phyloP scores from a whole-genome alignment of 2,888 invertebrate genomes.

The Drosophila siamana region DNA sequence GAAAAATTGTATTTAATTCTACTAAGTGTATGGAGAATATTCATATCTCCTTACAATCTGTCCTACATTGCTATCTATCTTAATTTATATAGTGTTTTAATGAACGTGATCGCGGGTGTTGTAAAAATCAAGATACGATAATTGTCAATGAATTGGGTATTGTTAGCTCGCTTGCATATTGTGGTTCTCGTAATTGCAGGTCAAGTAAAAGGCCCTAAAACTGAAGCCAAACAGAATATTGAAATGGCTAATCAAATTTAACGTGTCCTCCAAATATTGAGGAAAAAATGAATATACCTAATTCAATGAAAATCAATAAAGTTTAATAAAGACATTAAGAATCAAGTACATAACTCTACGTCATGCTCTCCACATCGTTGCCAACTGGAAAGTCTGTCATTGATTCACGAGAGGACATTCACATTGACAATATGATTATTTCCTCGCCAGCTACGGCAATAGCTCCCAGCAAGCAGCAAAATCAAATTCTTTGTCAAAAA shows the following conservation, averaged over 20 bases:
- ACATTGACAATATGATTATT: slow-evolving; percentile 13
- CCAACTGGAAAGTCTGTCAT: slow-evolving; percentile 1
- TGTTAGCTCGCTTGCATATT: background rate
- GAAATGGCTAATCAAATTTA: background rate
- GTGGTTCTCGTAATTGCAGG: background rate
- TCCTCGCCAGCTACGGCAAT: slow-evolving; percentile 6
- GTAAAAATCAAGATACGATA: background rate
- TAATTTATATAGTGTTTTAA: background rate
- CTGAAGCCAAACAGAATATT: background rate
- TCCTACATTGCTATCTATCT: background rate
- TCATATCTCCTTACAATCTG: background rate
- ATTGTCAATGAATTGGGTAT: background rate
- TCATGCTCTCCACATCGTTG: background rate
- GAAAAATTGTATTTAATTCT: background rate
- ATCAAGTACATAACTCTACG: background rate
- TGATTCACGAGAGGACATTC: slow-evolving; percentile 3
- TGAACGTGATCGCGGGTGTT: no score
- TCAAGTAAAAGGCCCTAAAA: slow-evolving; percentile 1
- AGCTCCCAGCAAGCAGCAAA: slow-evolving; percentile 13
- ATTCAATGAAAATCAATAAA: slow-evolving; percentile 2
- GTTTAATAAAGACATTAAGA: background rate
- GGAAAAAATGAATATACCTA: slow-evolving; percentile 2
- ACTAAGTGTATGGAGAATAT: background rate
- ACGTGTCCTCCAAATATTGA: background rate
- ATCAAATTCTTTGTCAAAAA: slow-evolving; percentile 11